Conservation (phyloP, 2,113 vertebrate genomes). For the Lophura nycthemera region DNA sequence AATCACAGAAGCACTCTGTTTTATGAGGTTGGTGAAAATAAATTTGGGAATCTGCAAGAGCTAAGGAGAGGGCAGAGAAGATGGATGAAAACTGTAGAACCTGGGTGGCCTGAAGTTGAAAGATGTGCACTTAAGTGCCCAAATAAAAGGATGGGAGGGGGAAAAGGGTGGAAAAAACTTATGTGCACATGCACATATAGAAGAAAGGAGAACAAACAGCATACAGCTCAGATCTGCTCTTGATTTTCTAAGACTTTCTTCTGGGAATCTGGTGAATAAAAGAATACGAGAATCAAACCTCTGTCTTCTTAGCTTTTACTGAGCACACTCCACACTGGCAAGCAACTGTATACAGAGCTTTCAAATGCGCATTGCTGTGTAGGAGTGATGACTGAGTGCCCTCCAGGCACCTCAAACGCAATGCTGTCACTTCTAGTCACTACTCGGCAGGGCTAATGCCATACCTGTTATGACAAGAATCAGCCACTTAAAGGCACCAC, state of each 20-base stretch:
- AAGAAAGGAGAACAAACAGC: neutral
- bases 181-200: fast-evolving
- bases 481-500: slow-evolving; percentile 84
- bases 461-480: slow-evolving; percentile 88
- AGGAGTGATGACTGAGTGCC: slow-evolving; percentile 79
- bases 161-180: neutral
- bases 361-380: slow-evolving; percentile 65
- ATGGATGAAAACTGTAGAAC: neutral
- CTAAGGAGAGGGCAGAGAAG: neutral
- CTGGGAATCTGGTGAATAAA: neutral
- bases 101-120: slow-evolving; percentile 20
- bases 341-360: slow-evolving; percentile 60
- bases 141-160: neutral
- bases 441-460: slow-evolving; percentile 77
- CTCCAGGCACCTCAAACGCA: slow-evolving; percentile 79
- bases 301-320: slow-evolving; percentile 11
- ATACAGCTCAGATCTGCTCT: neutral
- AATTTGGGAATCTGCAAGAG: neutral
- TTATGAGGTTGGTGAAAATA: neutral
- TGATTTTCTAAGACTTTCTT: slow-evolving; percentile 6
- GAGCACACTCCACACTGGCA: slow-evolving; percentile 34
- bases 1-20: neutral
- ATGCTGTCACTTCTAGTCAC: slow-evolving; percentile 85
- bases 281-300: slow-evolving; percentile 6
- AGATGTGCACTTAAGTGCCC: fast-evolving